A percentile compares a stretch with the other conserved stretches of the same genome.
Evolutionary conservation across 2,888 invertebrate genomes (phyloP).

Genomic region (Gordius sp.): DNA sequence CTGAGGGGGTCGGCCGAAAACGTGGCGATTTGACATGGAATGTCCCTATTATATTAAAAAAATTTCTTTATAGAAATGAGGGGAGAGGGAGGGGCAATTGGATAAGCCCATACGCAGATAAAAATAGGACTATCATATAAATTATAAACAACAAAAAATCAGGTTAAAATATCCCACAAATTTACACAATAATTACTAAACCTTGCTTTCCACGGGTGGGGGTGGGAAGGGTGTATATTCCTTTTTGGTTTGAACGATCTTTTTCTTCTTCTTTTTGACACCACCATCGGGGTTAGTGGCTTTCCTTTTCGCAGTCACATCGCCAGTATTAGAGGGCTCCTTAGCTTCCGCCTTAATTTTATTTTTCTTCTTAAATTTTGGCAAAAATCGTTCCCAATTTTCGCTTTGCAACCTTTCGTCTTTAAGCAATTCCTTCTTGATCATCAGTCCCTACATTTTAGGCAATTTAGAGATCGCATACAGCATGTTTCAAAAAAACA

Average conservation of each 20-base stretch:
- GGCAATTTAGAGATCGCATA: too few relatives aligned
- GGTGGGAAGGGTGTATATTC: slow-evolving; percentile 94
- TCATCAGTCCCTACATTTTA: slow-evolving; percentile 90
- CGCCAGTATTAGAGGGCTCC: not conserved
- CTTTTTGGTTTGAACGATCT: slow-evolving; percentile 49
- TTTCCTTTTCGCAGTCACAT: not conserved
- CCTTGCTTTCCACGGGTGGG: slow-evolving; percentile 62
- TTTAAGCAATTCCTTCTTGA: slow-evolving; percentile 72
- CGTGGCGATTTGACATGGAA: too few relatives aligned
- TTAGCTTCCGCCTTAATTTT: slow-evolving; percentile 32
- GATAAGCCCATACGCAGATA: not conserved
- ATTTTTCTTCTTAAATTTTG: slow-evolving; percentile 45
- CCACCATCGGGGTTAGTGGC: not conserved
- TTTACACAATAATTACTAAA: slow-evolving; percentile 23
- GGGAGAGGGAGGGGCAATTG: too few relatives aligned
- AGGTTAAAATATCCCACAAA: not conserved
- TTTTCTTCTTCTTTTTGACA: not conserved
- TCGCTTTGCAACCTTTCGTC: slow-evolving; percentile 68
- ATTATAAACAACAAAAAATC: too few relatives aligned
- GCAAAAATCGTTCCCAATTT: slow-evolving; percentile 83
- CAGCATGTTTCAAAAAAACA: too few relatives aligned
- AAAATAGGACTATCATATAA: not conserved
- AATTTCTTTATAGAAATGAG: too few relatives aligned
- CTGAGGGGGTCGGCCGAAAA: too few relatives aligned
- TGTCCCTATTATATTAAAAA: too few relatives aligned